Conservation (phyloP, 2,888 invertebrate genomes). For the Hydrotaea diabolus region DNA sequence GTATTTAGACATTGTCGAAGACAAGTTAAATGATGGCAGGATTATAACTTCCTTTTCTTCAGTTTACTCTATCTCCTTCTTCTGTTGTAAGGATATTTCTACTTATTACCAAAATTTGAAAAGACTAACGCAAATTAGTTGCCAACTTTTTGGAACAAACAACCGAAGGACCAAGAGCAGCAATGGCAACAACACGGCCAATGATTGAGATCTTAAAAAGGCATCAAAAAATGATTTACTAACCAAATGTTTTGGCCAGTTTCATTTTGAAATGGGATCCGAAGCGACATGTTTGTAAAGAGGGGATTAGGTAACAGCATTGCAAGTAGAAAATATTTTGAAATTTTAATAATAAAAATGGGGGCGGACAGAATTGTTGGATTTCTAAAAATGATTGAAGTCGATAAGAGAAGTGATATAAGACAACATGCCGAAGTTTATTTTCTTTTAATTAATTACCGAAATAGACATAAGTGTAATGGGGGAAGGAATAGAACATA, state of each 20-base stretch:
- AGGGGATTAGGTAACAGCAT: no score
- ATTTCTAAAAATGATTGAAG: no score
- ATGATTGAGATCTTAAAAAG: not conserved
- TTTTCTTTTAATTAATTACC: no score
- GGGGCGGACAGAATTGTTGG: no score
- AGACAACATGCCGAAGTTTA: no score
- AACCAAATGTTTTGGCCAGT: not conserved
- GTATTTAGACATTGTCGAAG: not conserved
- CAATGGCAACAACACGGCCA: not conserved
- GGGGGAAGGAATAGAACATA: no score
- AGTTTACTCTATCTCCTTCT: not conserved
- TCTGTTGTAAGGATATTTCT: not conserved
- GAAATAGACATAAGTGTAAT: no score
- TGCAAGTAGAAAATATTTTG: no score
- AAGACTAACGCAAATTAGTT: slow-evolving; percentile 18
- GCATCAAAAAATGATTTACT: not conserved
- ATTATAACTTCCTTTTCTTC: not conserved
- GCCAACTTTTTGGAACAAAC: slow-evolving; percentile 1
- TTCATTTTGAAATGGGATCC: no score
- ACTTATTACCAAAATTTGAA: not conserved
- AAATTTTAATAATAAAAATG: no score
- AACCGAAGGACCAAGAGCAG: not conserved
- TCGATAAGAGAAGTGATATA: no score
- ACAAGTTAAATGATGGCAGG: not conserved
- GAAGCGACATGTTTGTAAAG: no score